phyloP scores from a whole-genome alignment of 2,888 invertebrate genomes.

The Heliconius aoede region DNA sequence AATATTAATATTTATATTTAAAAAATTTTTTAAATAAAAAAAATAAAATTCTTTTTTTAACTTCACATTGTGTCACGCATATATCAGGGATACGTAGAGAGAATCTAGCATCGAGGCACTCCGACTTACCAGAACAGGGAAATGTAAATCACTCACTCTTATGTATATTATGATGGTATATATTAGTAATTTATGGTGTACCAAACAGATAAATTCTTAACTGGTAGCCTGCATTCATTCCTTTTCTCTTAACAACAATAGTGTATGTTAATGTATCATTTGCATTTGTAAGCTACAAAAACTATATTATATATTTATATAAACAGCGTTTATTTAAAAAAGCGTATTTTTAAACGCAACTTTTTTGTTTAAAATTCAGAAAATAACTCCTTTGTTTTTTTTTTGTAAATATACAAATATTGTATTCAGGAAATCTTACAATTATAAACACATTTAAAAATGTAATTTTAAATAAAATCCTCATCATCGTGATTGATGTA shows the following conservation, averaged over 20 bases:
- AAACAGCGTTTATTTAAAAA: slow-evolving; percentile 5
- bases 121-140: neutral
- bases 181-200: slow-evolving; percentile 41
- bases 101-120: neutral
- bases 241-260: slow-evolving; percentile 55
- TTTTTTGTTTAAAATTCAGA: neutral
- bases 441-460: slow-evolving; percentile 22
- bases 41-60: neutral
- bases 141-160: neutral
- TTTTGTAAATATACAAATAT: neutral
- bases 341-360: neutral
- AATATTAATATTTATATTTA: too few relatives aligned
- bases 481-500: slow-evolving; percentile 14
- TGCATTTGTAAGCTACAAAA: slow-evolving; percentile 45
- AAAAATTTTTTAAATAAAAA: too few relatives aligned
- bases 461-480: slow-evolving; percentile 13
- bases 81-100: neutral
- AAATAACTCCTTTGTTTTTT: neutral
- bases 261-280: slow-evolving; percentile 57
- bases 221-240: slow-evolving; percentile 51
- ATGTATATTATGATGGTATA: neutral
- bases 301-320: neutral
- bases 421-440: neutral
- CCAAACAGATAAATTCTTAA: slow-evolving; percentile 45
- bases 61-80: neutral